phyloP scores from a whole-genome alignment of 2,888 invertebrate species.

The Amblyjoppa proteus region DNA sequence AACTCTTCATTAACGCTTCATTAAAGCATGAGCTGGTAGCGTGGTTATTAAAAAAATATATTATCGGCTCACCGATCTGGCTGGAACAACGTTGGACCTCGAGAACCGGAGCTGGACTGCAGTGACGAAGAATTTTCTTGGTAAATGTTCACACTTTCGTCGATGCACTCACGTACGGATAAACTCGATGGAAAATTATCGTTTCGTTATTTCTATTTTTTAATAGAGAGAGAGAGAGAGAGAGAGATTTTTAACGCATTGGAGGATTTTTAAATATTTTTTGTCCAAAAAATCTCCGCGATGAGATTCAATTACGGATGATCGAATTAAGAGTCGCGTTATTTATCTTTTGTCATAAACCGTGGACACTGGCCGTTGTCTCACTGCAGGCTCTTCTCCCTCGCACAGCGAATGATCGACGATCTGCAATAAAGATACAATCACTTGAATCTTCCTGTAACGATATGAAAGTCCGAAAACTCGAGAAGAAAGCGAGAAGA shows the following conservation, averaged over 20 bases:
- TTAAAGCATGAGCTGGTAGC: background rate
- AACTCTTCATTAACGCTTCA: background rate
- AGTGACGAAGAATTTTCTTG: conserved; percentile 13
- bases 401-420: background rate
- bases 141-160: conserved; percentile 17
- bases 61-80: conserved; percentile 27
- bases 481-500: background rate
- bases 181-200: background rate
- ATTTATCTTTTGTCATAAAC: background rate
- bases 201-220: background rate
- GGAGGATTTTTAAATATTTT: conserved; percentile 1
- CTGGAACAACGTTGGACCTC: conserved; percentile 9
- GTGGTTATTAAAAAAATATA: background rate
- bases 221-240: background rate
- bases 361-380: conserved; percentile 9
- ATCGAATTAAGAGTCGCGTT: background rate
- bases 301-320: background rate
- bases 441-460: conserved; percentile 12
- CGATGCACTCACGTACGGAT: conserved; percentile 17
- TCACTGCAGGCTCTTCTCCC: background rate
- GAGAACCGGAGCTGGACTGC: background rate
- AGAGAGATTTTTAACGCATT: background rate
- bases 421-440: conserved; percentile 46
- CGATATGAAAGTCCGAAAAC: background rate
- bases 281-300: no score